These are phyloP conservation scores for Mionectes macconnelli DNA, from an alignment of 2,113 vertebrate genomes.

Conservation along the genomic window DNA sequence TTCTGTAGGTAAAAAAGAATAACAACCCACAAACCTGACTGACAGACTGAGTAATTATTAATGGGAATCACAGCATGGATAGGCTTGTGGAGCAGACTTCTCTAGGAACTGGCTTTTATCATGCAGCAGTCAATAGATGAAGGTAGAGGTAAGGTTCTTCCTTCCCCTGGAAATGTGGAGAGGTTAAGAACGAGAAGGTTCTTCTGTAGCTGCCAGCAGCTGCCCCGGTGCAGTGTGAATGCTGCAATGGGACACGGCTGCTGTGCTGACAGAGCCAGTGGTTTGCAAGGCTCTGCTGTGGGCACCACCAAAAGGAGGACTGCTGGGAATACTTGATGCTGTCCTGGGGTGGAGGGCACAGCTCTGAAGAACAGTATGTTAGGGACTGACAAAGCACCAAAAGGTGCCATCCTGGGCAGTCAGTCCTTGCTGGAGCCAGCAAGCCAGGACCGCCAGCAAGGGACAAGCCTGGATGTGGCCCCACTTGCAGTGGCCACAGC, in stretches of 20 bases:
- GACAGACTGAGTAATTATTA: constrained; percentile 3
- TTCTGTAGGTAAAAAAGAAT: background rate
- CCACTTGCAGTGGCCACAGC: background rate
- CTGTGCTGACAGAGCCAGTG: background rate
- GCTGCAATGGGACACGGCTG: background rate
- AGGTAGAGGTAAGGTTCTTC: background rate
- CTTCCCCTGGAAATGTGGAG: background rate
- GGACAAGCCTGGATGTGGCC: background rate
- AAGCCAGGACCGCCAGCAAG: background rate
- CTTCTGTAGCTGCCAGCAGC: background rate
- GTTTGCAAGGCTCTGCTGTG: background rate
- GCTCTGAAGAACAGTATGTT: background rate
- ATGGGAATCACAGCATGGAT: background rate
- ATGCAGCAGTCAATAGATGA: background rate
- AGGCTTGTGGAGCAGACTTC: background rate
- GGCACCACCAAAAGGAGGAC: background rate
- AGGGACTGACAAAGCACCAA: background rate
- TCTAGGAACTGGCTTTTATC: background rate
- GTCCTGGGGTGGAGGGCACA: background rate
- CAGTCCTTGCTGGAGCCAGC: background rate
- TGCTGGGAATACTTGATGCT: background rate
- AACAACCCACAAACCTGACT: background rate
- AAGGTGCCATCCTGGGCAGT: background rate
- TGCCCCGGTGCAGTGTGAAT: fast-evolving
- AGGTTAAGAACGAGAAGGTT: background rate